Conservation (phyloP, 2,113 vertebrate species). For the Macrotis lagotis region DNA sequence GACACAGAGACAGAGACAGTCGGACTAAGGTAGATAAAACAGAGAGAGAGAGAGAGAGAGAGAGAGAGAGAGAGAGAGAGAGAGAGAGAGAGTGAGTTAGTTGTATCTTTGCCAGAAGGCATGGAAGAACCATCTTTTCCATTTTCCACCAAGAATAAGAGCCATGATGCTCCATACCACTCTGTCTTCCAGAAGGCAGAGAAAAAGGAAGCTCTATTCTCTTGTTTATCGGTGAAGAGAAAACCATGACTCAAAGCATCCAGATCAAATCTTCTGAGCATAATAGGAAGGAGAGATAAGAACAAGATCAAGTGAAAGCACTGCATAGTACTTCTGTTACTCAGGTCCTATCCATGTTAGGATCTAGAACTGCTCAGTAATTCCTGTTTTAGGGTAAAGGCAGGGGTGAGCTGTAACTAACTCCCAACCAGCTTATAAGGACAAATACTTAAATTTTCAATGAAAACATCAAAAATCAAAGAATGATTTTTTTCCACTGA, state of each 20-base stretch:
- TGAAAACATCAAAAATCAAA: neutral
- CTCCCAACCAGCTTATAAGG: neutral
- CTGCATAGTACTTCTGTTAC: neutral
- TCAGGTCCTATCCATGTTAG: neutral
- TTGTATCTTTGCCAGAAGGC: neutral
- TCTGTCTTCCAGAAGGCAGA: neutral
- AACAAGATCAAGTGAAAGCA: neutral
- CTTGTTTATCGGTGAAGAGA: neutral
- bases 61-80: neutral
- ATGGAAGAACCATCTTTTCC: neutral
- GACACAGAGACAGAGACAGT: too few species aligned
- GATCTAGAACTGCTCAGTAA: neutral
- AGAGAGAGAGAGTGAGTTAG: neutral
- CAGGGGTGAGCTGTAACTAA: neutral
- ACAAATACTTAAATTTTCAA: neutral
- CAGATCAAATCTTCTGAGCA: neutral
- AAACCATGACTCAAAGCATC: neutral
- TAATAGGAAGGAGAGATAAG: neutral
- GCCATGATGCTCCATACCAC: too few species aligned
- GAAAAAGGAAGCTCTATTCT: neutral
- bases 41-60: too few species aligned
- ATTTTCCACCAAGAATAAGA: neutral
- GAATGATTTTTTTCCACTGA: neutral
- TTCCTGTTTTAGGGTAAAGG: neutral
- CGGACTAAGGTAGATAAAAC: too few species aligned